These are phyloP conservation scores for Scophthalmus maximus DNA, from an alignment of 2,113 vertebrate species.

Conservation along the genomic window DNA sequence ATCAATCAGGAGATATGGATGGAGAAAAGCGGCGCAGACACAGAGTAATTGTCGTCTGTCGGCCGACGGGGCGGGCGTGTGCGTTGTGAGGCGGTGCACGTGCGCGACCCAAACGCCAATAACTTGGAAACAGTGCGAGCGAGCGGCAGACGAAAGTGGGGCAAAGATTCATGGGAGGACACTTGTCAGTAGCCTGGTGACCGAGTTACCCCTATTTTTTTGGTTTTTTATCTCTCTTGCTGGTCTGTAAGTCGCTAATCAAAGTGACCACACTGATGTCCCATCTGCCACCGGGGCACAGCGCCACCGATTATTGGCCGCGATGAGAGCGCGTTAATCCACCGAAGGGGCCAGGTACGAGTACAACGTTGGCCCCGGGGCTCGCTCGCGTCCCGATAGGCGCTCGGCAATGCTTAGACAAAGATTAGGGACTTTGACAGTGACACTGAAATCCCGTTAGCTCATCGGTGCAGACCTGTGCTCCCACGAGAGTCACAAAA, in stretches of 20 bases:
- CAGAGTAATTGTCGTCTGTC: neutral
- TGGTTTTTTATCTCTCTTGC: slow-evolving; percentile 1
- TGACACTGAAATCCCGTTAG: slow-evolving; percentile 48
- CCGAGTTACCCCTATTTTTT: slow-evolving; percentile 12
- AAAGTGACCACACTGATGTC: slow-evolving; percentile 63
- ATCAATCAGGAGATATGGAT: slow-evolving; percentile 41
- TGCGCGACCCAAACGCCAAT: slow-evolving; percentile 24
- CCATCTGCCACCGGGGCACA: slow-evolving; percentile 64
- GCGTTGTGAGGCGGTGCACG: neutral
- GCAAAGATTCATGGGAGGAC: slow-evolving; percentile 52
- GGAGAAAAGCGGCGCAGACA: neutral
- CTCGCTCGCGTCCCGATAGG: slow-evolving; percentile 42
- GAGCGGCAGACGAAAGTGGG: slow-evolving; percentile 22
- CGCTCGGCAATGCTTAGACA: slow-evolving; percentile 36
- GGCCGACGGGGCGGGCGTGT: neutral
- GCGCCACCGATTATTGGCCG: slow-evolving; percentile 38
- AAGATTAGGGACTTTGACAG: slow-evolving; percentile 56
- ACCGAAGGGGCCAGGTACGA: slow-evolving; percentile 39
- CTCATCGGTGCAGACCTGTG: slow-evolving; percentile 10
- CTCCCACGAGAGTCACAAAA: slow-evolving; percentile 5
- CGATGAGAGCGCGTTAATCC: slow-evolving; percentile 53
- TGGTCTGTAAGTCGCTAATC: slow-evolving; percentile 63
- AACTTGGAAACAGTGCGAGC: slow-evolving; percentile 35
- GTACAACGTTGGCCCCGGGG: slow-evolving; percentile 4
- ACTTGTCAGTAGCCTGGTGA: slow-evolving; percentile 3